Conservation (phyloP, 1,140 invertebrate genomes). For the Belonocnema kinseyi region DNA sequence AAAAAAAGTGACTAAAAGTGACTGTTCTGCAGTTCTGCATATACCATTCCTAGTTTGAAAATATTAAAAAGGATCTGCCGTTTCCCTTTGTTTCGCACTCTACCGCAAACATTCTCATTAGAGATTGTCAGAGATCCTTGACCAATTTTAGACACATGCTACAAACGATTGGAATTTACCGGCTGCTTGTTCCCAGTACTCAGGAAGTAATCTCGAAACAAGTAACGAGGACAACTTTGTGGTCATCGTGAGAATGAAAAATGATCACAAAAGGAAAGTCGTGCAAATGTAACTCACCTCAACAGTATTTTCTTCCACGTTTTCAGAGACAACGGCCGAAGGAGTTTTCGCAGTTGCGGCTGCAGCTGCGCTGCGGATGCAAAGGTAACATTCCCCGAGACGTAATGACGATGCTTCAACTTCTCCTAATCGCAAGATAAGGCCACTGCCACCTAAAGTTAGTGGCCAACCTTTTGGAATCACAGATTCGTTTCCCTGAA, state of each 20-base stretch:
- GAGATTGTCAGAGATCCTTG: constrained; percentile 7
- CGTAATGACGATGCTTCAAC: constrained; percentile 73
- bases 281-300: constrained; percentile 66
- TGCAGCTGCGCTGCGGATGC: constrained; percentile 71
- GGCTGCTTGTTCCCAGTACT: neutral
- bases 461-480: constrained; percentile 74
- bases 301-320: constrained; percentile 68
- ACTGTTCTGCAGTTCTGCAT: too few relatives aligned
- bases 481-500: constrained; percentile 72
- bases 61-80: neutral
- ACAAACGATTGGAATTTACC: constrained; percentile 21
- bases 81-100: neutral
- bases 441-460: constrained; percentile 69
- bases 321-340: constrained; percentile 59
- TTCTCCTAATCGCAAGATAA: constrained; percentile 73
- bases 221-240: constrained; percentile 15
- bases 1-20: too few relatives aligned
- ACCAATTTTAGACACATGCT: constrained; percentile 17
- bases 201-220: constrained; percentile 24
- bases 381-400: constrained; percentile 76
- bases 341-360: constrained; percentile 60
- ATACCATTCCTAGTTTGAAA: neutral
- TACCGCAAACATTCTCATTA: constrained; percentile 17
- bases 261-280: constrained; percentile 37
- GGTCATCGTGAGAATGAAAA: constrained; percentile 23